Evolutionary conservation across 2,113 vertebrate species (phyloP).

Genomic region (Furnarius figulus): DNA sequence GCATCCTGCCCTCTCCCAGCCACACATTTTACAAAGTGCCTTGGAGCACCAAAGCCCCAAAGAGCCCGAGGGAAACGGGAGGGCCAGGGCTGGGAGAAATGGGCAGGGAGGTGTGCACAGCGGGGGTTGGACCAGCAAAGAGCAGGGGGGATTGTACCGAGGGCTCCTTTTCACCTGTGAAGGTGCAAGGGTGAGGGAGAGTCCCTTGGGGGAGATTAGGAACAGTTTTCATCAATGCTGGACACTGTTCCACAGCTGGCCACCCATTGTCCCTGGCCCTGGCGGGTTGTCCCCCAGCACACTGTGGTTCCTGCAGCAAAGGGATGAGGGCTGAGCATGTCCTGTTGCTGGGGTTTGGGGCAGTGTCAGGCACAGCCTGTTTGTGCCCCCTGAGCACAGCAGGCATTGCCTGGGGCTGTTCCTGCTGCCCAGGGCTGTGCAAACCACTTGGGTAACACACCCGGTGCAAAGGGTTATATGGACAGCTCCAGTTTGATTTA

Average conservation of each 20-base stretch:
- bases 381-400: not conserved
- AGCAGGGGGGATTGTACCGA: not conserved
- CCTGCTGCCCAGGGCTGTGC: not conserved
- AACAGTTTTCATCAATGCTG: not conserved
- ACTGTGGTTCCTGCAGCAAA: not conserved
- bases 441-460: not conserved
- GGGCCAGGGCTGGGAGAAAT: not conserved
- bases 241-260: not conserved
- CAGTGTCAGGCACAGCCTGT: rapidly evolving
- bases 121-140: not conserved
- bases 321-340: rapidly evolving
- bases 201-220: not conserved
- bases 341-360: not conserved
- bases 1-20: not conserved
- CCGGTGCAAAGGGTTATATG: not conserved
- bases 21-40: too few species aligned
- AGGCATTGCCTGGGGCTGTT: not conserved
- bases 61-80: rapidly evolving
- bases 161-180: not conserved
- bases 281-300: not conserved
- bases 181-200: not conserved
- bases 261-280: not conserved
- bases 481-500: not conserved
- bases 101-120: too few species aligned
- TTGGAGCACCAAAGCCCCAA: not conserved